These are phyloP conservation scores for Diabrotica virgifera DNA, from an alignment of 1,140 invertebrate genomes.

Conservation along the genomic window DNA sequence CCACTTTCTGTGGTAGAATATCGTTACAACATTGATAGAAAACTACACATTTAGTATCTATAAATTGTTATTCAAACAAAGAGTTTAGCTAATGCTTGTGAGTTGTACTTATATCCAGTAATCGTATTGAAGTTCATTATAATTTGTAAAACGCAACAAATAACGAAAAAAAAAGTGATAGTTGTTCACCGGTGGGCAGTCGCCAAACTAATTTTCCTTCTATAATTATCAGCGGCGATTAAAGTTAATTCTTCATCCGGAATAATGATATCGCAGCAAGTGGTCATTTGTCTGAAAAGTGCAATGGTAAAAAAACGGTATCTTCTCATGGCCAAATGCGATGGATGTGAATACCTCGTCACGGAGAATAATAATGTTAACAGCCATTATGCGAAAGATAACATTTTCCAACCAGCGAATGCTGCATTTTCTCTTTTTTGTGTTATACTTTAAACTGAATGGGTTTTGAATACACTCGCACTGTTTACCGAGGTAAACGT, in stretches of 20 bases:
- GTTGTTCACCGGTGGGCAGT: neutral
- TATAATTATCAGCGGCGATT: neutral
- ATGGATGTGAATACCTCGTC: slow-evolving; percentile 10
- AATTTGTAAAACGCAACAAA: too few relatives aligned
- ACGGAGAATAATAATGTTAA: slow-evolving; percentile 11
- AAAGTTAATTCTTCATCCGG: neutral
- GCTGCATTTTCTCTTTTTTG: neutral
- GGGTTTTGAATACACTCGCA: too few relatives aligned
- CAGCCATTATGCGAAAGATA: slow-evolving; percentile 5
- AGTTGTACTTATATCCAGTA: neutral
- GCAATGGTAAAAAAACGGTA: slow-evolving; percentile 21
- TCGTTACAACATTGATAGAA: too few relatives aligned
- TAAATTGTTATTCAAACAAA: too few relatives aligned
- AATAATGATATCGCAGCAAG: slow-evolving; percentile 4
- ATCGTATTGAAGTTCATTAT: neutral
- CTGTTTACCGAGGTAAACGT: too few relatives aligned
- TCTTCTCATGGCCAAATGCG: slow-evolving; percentile 15
- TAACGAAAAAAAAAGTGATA: neutral
- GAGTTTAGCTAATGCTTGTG: too few relatives aligned
- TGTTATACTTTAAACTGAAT: too few relatives aligned
- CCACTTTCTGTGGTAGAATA: too few relatives aligned
- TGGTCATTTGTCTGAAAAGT: slow-evolving; percentile 14
- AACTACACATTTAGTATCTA: too few relatives aligned
- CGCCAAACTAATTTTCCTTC: neutral
- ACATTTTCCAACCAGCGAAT: slow-evolving; percentile 5